Conservation (phyloP, 2,888 invertebrate species). For the Onthophagus sagittarius region DNA sequence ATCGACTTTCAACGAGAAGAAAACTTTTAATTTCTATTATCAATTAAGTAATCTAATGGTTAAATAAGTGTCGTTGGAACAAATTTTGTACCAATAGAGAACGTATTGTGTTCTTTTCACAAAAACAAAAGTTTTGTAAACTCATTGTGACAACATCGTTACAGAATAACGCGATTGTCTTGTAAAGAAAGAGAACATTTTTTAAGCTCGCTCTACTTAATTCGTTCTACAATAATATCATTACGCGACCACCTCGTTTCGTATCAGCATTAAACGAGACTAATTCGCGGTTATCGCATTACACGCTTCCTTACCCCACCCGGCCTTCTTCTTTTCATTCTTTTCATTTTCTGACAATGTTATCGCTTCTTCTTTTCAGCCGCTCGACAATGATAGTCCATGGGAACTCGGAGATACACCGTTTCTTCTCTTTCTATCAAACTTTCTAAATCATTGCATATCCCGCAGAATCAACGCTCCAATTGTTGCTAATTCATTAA, state of each 20-base stretch:
- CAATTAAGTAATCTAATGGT: too few species aligned
- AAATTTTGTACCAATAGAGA: too few species aligned
- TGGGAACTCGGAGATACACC: background rate
- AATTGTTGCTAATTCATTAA: background rate
- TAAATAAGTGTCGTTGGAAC: too few species aligned
- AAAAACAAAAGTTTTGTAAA: background rate
- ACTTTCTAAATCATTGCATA: background rate
- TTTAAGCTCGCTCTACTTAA: background rate
- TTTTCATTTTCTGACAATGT: background rate
- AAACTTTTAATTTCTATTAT: background rate
- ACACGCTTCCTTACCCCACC: background rate
- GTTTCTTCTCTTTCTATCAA: background rate
- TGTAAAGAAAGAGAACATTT: background rate
- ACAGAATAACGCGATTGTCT: background rate
- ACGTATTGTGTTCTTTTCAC: too few species aligned
- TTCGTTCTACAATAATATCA: background rate
- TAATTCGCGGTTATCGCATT: background rate
- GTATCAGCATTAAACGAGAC: background rate
- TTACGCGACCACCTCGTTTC: background rate
- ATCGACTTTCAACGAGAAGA: background rate
- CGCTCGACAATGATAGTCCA: background rate
- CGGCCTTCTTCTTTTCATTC: background rate
- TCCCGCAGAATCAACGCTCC: background rate
- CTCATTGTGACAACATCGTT: background rate
- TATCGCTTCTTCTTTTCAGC: background rate